A percentile compares a stretch with the other conserved stretches of the same genome.
These are phyloP conservation scores for Apistogramma diplotaenia DNA, from an alignment of 2,113 vertebrate genomes.

Conservation along the genomic window DNA sequence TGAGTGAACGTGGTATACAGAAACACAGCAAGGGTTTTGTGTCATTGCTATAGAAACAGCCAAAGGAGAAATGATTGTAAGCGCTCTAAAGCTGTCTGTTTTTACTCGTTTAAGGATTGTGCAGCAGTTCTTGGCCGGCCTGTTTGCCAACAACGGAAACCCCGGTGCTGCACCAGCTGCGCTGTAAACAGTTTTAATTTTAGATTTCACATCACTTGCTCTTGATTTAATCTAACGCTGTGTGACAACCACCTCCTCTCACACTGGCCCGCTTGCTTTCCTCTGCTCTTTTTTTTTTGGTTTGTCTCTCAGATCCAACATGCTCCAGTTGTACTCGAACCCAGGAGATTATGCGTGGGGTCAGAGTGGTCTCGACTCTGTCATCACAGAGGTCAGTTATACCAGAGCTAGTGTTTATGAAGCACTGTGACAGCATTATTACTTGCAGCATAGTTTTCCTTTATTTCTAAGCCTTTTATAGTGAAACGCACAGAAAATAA, in stretches of 20 bases:
- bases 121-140: slow-evolving; percentile 88
- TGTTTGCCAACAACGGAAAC: slow-evolving; percentile 83
- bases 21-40: not conserved
- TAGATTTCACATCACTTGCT: slow-evolving; percentile 11
- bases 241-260: not conserved
- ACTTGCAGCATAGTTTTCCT: not conserved
- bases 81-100: slow-evolving; percentile 6
- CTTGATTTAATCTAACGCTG: not conserved
- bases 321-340: slow-evolving; percentile 85
- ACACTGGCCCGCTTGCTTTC: not conserved
- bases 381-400: slow-evolving; percentile 89
- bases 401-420: not conserved
- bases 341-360: slow-evolving; percentile 95
- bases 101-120: slow-evolving; percentile 79
- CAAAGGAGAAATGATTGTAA: not conserved
- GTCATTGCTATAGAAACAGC: not conserved
- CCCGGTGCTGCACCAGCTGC: slow-evolving; percentile 80
- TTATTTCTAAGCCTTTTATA: not conserved
- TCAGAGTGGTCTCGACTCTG: slow-evolving; percentile 88
- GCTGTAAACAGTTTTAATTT: slow-evolving; percentile 73
- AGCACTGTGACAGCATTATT: not conserved
- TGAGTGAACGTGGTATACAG: slow-evolving; percentile 66
- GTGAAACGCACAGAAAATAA: not conserved
- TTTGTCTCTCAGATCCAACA: slow-evolving; percentile 78
- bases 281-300: not conserved